Percentiles rank a stretch among this genome's conserved stretches.
Conservation (phyloP, 2,797 vertebrate species). For the Denticeps clupeoides region DNA sequence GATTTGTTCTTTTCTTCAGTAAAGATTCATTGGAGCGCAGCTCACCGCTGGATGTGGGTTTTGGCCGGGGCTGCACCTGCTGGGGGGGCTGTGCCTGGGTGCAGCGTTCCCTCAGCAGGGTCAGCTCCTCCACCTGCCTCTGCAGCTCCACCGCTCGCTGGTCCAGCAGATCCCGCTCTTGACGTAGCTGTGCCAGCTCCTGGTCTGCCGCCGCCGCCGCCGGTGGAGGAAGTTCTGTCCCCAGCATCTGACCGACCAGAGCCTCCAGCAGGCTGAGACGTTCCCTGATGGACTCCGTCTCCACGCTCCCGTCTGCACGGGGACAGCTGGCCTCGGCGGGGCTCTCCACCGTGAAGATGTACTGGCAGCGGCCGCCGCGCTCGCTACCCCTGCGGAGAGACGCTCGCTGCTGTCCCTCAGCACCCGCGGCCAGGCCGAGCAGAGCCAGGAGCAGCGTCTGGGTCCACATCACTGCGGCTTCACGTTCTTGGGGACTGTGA, state of each 20-base stretch:
- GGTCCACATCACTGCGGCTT: constrained; percentile 46
- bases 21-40: constrained; percentile 43
- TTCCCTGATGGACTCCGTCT: constrained; percentile 58
- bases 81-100: constrained; percentile 26
- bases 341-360: constrained; percentile 77
- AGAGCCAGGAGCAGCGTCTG: constrained; percentile 38
- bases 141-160: constrained; percentile 42
- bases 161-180: constrained; percentile 66
- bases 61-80: constrained; percentile 33
- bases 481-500: too few species aligned
- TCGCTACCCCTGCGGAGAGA: constrained; percentile 59
- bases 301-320: constrained; percentile 30
- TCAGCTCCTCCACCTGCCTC: constrained; percentile 48
- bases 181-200: constrained; percentile 62
- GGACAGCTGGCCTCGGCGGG: constrained; percentile 69
- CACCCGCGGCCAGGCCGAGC: constrained; percentile 40
- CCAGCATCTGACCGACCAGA: constrained; percentile 48
- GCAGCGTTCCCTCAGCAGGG: constrained; percentile 55
- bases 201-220: constrained; percentile 43
- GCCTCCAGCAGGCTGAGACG: constrained; percentile 66
- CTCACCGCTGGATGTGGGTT: constrained; percentile 36
- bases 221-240: constrained; percentile 17
- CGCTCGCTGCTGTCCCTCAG: constrained; percentile 53
- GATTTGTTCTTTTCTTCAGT: too few species aligned
- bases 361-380: constrained; percentile 65